phyloP scores from a whole-genome alignment of 2,113 vertebrate species.

The Antechinus flavipes region DNA sequence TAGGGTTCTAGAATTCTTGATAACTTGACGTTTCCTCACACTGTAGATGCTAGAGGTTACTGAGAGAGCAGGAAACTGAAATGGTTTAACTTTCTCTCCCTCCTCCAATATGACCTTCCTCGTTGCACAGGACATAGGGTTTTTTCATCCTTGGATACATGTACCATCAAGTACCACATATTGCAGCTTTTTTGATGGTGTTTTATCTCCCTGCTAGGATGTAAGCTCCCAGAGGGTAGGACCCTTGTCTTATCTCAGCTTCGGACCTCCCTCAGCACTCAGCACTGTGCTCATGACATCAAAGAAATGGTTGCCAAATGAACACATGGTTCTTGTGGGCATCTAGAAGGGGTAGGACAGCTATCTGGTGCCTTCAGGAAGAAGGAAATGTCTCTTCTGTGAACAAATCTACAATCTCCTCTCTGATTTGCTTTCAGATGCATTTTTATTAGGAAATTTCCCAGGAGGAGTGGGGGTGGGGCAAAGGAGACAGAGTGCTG shows the following conservation, averaged over 20 bases:
- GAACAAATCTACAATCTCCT: slow-evolving; percentile 11
- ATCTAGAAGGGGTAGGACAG: background rate
- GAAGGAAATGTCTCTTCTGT: background rate
- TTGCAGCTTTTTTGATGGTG: background rate
- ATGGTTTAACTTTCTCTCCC: background rate
- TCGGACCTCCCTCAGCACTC: background rate
- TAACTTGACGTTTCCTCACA: background rate
- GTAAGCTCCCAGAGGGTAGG: background rate
- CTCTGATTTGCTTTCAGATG: slow-evolving; percentile 25
- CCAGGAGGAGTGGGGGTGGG: background rate
- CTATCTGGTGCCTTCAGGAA: background rate
- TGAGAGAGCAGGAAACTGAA: background rate
- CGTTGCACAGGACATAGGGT: background rate
- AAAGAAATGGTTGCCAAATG: background rate
- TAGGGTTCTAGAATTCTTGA: background rate
- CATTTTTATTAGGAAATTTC: slow-evolving; percentile 28
- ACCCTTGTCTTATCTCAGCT: background rate
- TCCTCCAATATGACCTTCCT: background rate
- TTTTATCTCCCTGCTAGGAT: background rate
- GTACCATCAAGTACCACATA: background rate
- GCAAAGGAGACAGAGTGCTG: background rate
- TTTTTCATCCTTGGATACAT: background rate
- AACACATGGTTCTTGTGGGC: background rate
- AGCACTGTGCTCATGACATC: background rate
- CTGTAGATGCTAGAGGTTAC: background rate